Evolutionary conservation across 2,797 vertebrate genomes (phyloP).

Genomic region (Clarias pachynema): DNA sequence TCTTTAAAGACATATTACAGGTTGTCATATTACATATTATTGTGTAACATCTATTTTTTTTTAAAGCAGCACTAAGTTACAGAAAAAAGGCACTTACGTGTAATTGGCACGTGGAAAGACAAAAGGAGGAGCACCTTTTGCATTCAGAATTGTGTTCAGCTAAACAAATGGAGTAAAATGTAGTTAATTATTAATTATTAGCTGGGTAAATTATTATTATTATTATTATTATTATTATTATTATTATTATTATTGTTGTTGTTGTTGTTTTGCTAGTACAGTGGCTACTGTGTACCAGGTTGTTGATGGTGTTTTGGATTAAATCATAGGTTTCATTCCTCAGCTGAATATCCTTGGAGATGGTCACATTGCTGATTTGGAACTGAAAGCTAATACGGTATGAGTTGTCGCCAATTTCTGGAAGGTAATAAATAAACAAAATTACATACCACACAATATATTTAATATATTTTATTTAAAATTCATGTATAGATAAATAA

Average conservation of each 20-base stretch:
- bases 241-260: too few relatives aligned
- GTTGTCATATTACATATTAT: too few relatives aligned
- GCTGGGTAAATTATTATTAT: too few relatives aligned
- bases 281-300: conserved; percentile 29
- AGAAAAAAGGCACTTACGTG: background rate
- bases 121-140: background rate
- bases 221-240: too few relatives aligned
- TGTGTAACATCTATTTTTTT: too few relatives aligned
- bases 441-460: background rate
- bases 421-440: background rate
- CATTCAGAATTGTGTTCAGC: background rate
- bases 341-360: conserved; percentile 29
- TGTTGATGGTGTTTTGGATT: conserved; percentile 47
- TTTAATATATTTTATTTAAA: background rate
- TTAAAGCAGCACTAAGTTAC: too few relatives aligned
- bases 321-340: conserved; percentile 21
- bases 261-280: background rate
- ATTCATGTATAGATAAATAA: background rate
- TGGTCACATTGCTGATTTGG: conserved; percentile 34
- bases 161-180: background rate
- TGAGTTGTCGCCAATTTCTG: conserved; percentile 21
- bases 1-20: too few relatives aligned
- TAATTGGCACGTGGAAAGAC: background rate
- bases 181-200: too few relatives aligned
- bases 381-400: conserved; percentile 45